These are phyloP conservation scores for Himalopsyche phryganea DNA, from an alignment of 1,140 invertebrate species.

Conservation along the genomic window DNA sequence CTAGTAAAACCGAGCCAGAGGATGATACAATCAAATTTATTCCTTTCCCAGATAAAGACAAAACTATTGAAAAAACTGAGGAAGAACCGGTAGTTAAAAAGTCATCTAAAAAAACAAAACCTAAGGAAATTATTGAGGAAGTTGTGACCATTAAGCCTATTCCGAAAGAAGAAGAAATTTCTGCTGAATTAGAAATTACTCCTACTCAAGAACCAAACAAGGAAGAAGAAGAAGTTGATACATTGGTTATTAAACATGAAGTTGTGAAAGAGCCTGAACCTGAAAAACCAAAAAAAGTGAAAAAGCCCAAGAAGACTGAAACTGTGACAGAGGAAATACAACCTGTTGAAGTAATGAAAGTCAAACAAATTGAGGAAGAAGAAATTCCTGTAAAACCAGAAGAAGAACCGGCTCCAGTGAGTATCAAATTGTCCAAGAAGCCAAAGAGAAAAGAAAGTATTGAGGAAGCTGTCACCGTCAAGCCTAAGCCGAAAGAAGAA, in stretches of 20 bases:
- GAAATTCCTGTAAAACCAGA: conserved; percentile 21
- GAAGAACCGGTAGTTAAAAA: neutral
- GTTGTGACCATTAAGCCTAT: conserved; percentile 20
- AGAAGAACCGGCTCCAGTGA: conserved; percentile 40
- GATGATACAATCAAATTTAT: neutral
- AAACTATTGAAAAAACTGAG: conserved; percentile 1
- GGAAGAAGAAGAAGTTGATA: neutral
- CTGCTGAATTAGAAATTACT: neutral
- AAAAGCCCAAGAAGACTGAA: conserved; percentile 39
- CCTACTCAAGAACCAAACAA: neutral
- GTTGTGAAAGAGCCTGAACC: conserved; percentile 37
- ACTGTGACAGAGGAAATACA: conserved; percentile 31
- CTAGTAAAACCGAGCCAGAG: conserved; percentile 36
- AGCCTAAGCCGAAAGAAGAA: conserved; percentile 39
- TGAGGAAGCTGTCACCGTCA: conserved; percentile 46
- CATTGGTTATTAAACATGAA: neutral
- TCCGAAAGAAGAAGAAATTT: neutral
- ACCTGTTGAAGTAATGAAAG: conserved; percentile 34
- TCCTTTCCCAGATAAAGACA: neutral
- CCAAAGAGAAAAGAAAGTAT: conserved; percentile 38
- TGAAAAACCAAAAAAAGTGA: conserved; percentile 34
- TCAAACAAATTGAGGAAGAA: conserved; percentile 37
- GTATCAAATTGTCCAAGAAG: conserved; percentile 36
- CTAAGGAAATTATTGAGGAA: no score
- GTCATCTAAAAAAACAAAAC: neutral